Conservation (phyloP, 2,888 invertebrate species). For the Flabesymbios commensalis region DNA sequence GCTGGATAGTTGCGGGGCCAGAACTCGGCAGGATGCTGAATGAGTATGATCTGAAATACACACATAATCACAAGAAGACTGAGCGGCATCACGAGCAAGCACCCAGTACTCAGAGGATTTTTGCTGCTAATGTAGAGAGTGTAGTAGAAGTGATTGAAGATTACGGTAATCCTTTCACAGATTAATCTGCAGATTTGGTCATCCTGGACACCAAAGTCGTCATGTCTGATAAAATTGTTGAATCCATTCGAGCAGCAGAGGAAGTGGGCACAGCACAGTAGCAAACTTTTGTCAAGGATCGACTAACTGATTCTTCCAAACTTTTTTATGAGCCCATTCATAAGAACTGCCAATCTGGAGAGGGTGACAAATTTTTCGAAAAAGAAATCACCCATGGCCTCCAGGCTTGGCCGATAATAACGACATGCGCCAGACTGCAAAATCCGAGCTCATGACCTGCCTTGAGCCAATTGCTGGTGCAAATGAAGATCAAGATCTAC, state of each 20-base stretch:
- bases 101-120: neutral
- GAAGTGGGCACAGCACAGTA: neutral
- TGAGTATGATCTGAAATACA: neutral
- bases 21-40: neutral
- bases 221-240: neutral
- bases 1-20: neutral
- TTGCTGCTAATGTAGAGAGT: neutral
- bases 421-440: neutral
- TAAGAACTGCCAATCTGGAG: neutral
- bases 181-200: neutral
- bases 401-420: neutral
- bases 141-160: neutral
- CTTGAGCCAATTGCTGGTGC: too few species aligned
- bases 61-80: neutral
- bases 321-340: neutral
- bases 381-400: slow-evolving; percentile 1
- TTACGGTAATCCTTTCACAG: neutral
- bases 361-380: neutral
- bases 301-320: too few species aligned
- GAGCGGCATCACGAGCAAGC: neutral
- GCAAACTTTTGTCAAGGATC: neutral
- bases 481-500: too few species aligned
- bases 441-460: neutral
- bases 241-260: neutral
- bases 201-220: neutral